Conservation (phyloP, 2,113 vertebrate genomes). For the Martes martes region DNA sequence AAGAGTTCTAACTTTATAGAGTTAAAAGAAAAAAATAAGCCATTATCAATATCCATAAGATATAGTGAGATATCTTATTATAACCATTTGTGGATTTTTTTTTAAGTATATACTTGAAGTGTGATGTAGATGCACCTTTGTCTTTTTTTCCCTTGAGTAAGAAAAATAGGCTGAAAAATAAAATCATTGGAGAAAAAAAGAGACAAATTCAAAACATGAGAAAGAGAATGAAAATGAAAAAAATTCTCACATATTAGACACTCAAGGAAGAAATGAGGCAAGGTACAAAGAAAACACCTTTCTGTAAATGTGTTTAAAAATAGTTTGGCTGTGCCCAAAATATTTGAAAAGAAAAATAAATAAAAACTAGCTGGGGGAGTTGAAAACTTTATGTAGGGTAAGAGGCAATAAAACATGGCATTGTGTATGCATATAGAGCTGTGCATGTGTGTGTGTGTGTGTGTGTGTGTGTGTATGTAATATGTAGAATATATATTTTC, state of each 20-base stretch:
- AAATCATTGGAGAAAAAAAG: not conserved
- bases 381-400: not conserved
- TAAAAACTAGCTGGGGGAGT: not conserved
- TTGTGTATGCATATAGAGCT: not conserved
- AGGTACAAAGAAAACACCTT: not conserved
- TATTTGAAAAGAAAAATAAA: slow-evolving; percentile 1
- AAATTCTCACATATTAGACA: not conserved
- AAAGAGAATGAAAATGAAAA: not conserved
- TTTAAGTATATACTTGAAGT: not conserved
- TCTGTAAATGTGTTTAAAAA: slow-evolving; percentile 9
- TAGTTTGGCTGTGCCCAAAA: not conserved
- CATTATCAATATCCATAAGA: not conserved
- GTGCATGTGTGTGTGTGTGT: not conserved
- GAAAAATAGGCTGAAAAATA: not conserved
- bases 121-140: not conserved
- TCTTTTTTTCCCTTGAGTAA: not conserved
- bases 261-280: not conserved
- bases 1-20: not conserved
- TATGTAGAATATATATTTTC: not conserved
- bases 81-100: not conserved
- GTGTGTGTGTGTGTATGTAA: not conserved
- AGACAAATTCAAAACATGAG: not conserved
- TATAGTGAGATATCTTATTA: not conserved
- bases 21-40: slow-evolving; percentile 21
- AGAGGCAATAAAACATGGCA: not conserved